phyloP scores from a whole-genome alignment of 2,797 vertebrate genomes.

The Atherinosoma microstoma region DNA sequence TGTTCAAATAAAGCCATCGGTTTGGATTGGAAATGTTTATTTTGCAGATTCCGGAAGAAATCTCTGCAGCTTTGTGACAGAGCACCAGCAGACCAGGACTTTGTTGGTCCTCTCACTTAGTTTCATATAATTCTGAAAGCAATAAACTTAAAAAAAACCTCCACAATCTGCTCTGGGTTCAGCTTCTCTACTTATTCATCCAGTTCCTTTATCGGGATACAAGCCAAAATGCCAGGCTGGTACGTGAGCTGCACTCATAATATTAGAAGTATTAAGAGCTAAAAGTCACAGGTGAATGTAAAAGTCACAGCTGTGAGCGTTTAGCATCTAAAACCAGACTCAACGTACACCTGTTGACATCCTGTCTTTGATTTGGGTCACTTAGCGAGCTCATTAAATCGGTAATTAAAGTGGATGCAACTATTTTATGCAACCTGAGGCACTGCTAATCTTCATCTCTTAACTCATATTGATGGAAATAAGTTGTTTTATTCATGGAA shows the following conservation, averaged over 20 bases:
- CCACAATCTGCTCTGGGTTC: not conserved
- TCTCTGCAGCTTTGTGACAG: not conserved
- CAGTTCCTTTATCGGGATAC: not conserved
- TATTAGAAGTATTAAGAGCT: not conserved
- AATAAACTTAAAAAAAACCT: not conserved
- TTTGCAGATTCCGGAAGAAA: not conserved
- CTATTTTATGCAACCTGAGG: not conserved
- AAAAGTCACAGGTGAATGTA: conserved; percentile 3
- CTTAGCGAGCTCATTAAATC: conserved; percentile 9
- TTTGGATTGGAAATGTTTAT: not conserved
- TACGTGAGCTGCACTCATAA: not conserved
- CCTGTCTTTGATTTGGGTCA: conserved; percentile 3
- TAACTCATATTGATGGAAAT: not conserved
- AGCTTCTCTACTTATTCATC: not conserved
- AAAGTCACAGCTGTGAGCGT: conserved; percentile 5
- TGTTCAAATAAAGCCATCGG: not conserved
- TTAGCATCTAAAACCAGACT: conserved; percentile 7
- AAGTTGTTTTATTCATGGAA: not conserved
- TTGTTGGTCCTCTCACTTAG: not conserved
- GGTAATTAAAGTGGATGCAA: conserved; percentile 10
- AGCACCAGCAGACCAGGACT: not conserved
- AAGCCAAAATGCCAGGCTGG: not conserved
- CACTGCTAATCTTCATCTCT: not conserved
- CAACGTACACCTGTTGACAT: not conserved
- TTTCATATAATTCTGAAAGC: not conserved